Conservation (phyloP, 1,140 invertebrate genomes). For the Arctopsyche grandis region DNA sequence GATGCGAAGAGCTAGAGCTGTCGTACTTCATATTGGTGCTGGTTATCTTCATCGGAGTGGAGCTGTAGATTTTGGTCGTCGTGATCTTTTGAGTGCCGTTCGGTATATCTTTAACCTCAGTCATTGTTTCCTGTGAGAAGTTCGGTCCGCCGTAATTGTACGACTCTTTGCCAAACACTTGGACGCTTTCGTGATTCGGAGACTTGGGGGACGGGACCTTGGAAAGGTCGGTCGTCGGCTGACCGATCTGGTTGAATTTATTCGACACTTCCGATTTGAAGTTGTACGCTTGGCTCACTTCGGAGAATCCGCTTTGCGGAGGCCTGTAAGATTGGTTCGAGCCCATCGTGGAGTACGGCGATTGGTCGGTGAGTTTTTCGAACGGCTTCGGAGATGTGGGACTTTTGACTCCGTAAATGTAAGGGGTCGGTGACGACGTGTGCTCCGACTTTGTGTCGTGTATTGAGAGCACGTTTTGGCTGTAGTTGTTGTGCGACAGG, state of each 20-base stretch:
- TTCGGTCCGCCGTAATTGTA: constrained; percentile 62
- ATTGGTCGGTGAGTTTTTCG: constrained; percentile 59
- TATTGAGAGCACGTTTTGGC: constrained; percentile 46
- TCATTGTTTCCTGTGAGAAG: constrained; percentile 64
- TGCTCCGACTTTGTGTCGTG: constrained; percentile 48
- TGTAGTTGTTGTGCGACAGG: constrained; percentile 52
- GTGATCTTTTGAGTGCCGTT: constrained; percentile 66
- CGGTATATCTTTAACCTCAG: constrained; percentile 65
- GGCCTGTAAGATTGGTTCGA: constrained; percentile 57
- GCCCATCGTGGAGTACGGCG: constrained; percentile 61
- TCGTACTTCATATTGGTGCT: constrained; percentile 65
- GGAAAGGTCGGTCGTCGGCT: constrained; percentile 57
- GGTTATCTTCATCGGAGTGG: constrained; percentile 64
- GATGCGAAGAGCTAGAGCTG: constrained; percentile 40
- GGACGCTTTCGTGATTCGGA: constrained; percentile 49
- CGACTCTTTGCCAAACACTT: constrained; percentile 59
- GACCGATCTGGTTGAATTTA: constrained; percentile 45
- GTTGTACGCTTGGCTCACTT: constrained; percentile 43
- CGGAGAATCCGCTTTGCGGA: constrained; percentile 42
- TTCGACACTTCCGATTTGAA: constrained; percentile 41
- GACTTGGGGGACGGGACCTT: constrained; percentile 51
- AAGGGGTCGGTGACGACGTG: constrained; percentile 41
- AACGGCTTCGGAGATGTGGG: constrained; percentile 50
- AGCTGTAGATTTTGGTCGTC: constrained; percentile 66
- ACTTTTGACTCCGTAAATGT: constrained; percentile 47